Evolutionary conservation across 2,888 invertebrate species (phyloP).

Genomic region (Volucella zonaria): DNA sequence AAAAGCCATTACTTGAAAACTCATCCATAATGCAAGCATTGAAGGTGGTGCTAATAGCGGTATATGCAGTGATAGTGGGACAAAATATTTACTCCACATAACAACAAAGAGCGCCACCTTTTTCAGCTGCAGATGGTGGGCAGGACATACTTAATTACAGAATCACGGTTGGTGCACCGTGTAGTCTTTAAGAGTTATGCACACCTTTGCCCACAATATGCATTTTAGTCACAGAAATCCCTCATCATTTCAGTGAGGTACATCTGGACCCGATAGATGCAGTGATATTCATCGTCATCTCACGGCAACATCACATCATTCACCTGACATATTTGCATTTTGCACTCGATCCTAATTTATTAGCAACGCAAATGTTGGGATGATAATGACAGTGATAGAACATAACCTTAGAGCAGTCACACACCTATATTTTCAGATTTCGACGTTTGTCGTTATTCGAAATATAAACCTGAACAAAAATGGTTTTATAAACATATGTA

Average conservation of each 20-base stretch:
- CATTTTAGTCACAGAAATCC: slow-evolving; percentile 52
- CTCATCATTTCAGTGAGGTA: slow-evolving; percentile 64
- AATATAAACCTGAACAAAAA: slow-evolving; percentile 48
- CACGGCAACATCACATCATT: slow-evolving; percentile 60
- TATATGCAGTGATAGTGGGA: slow-evolving; percentile 47
- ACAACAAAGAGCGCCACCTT: slow-evolving; percentile 7
- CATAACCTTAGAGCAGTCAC: slow-evolving; percentile 63
- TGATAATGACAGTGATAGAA: slow-evolving; percentile 49
- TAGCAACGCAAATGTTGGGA: slow-evolving; percentile 58
- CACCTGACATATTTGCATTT: slow-evolving; percentile 73
- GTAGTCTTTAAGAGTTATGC: slow-evolving; percentile 19
- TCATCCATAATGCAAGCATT: slow-evolving; percentile 58
- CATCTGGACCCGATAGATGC: slow-evolving; percentile 64
- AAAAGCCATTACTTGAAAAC: slow-evolving; percentile 36
- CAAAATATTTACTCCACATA: slow-evolving; percentile 59
- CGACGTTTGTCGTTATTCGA: slow-evolving; percentile 11
- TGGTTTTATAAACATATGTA: background rate
- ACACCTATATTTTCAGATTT: slow-evolving; percentile 57
- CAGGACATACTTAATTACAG: slow-evolving; percentile 61
- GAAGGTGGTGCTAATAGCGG: slow-evolving; percentile 63
- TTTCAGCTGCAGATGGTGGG: slow-evolving; percentile 44
- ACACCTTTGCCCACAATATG: slow-evolving; percentile 58
- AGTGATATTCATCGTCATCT: slow-evolving; percentile 47
- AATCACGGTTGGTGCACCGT: slow-evolving; percentile 45
- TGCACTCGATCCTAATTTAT: slow-evolving; percentile 72